A percentile compares a stretch with the other conserved stretches of the same genome.
Conservation (phyloP, 1,140 invertebrate genomes). For the Zaprionus africanus region DNA sequence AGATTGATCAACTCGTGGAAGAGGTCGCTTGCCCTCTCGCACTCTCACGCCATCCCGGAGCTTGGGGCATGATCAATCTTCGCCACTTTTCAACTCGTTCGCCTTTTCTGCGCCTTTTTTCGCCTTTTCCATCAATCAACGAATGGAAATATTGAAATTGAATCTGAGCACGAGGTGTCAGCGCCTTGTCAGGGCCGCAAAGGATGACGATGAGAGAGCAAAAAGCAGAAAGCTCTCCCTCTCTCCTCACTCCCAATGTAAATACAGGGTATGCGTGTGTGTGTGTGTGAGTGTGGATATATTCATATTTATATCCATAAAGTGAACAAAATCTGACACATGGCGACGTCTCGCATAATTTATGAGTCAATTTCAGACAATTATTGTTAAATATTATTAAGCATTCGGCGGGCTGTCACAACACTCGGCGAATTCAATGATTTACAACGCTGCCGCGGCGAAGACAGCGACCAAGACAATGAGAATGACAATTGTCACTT, state of each 20-base stretch:
- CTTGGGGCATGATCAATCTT: conserved; percentile 59
- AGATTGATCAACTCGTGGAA: conserved; percentile 24
- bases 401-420: conserved; percentile 81
- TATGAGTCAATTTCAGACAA: conserved; percentile 84
- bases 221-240: conserved; percentile 38
- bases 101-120: conserved; percentile 25
- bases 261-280: conserved; percentile 20
- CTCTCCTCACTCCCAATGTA: conserved; percentile 37
- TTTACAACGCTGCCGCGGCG: conserved; percentile 59
- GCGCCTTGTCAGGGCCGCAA: conserved; percentile 56
- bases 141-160: conserved; percentile 62
- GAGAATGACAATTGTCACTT: conserved; percentile 74
- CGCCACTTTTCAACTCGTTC: conserved; percentile 36
- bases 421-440: conserved; percentile 70
- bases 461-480: conserved; percentile 31
- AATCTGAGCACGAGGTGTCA: conserved; percentile 68
- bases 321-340: conserved; percentile 63
- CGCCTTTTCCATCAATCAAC: conserved; percentile 59
- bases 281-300: not conserved
- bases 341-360: conserved; percentile 72
- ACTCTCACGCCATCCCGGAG: not conserved
- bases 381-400: conserved; percentile 84
- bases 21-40: not conserved
- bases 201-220: conserved; percentile 25
- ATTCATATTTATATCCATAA: conserved; percentile 54